Evolutionary conservation across 2,797 vertebrate genomes (phyloP).

Genomic region (Furcifer pardalis): DNA sequence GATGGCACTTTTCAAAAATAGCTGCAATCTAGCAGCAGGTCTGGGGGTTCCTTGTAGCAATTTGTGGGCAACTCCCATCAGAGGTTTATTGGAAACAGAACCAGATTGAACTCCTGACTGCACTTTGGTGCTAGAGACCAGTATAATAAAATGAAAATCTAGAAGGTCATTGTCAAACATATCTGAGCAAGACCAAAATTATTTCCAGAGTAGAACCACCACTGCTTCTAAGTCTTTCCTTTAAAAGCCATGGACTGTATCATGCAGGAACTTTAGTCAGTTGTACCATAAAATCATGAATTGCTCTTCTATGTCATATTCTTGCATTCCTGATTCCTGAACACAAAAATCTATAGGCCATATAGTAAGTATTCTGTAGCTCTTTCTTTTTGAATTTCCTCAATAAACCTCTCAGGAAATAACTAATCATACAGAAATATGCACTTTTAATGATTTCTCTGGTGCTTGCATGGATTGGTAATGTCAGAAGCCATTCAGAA

Average conservation of each 20-base stretch:
- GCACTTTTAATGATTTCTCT: not conserved
- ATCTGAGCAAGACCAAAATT: not conserved
- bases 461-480: not conserved
- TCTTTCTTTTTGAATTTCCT: not conserved
- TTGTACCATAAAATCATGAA: constrained; percentile 11
- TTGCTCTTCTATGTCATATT: not conserved
- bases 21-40: not conserved
- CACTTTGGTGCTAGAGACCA: not conserved
- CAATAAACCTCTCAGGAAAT: constrained; percentile 9
- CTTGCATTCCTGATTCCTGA: constrained; percentile 12
- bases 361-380: not conserved
- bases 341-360: not conserved
- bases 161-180: not conserved
- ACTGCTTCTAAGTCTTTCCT: not conserved
- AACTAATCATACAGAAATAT: not conserved
- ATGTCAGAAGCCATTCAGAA: not conserved
- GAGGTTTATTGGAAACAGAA: not conserved
- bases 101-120: not conserved
- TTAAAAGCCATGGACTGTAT: constrained; percentile 9
- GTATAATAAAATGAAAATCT: not conserved
- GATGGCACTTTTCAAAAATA: not conserved
- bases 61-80: not conserved
- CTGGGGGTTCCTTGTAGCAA: not conserved
- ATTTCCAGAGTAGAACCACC: not conserved
- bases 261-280: constrained; percentile 5